phyloP scores from a whole-genome alignment of 2,888 invertebrate genomes.

The Melanostoma mellinum region DNA sequence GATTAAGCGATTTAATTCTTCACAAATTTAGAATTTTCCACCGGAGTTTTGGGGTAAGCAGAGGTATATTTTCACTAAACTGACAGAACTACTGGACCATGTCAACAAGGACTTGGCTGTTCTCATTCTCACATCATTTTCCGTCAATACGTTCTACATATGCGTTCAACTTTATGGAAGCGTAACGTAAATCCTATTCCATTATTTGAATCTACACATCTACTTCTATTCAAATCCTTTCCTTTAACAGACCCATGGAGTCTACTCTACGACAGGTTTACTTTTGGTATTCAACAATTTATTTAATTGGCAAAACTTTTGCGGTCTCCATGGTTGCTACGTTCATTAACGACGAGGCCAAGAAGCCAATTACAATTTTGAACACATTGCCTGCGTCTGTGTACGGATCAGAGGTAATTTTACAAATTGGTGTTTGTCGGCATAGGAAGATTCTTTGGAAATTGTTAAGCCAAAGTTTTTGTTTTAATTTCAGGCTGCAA shows the following conservation, averaged over 20 bases:
- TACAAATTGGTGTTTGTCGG: neutral
- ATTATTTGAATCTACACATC: neutral
- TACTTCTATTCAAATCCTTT: too few species aligned
- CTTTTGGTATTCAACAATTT: conserved; percentile 83
- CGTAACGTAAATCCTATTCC: conserved; percentile 83
- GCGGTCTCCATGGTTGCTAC: conserved; percentile 83
- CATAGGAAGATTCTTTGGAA: neutral
- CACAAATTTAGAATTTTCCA: conserved; percentile 82
- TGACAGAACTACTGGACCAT: conserved; percentile 82
- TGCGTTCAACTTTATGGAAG: conserved; percentile 87
- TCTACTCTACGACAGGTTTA: conserved; percentile 80
- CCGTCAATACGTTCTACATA: conserved; percentile 87
- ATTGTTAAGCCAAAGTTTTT: neutral
- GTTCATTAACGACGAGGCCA: conserved; percentile 82
- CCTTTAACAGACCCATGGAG: conserved; percentile 77
- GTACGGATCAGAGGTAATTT: conserved; percentile 82
- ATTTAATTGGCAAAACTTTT: conserved; percentile 81
- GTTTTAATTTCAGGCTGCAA: conserved; percentile 81
- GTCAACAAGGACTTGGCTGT: conserved; percentile 84
- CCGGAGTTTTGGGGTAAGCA: conserved; percentile 85
- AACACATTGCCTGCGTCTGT: conserved; percentile 82
- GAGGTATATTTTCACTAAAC: conserved; percentile 84
- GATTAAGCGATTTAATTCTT: neutral
- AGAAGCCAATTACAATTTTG: conserved; percentile 81
- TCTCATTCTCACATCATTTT: conserved; percentile 85